A percentile compares a stretch with the other conserved stretches of the same genome.
Conservation (phyloP, 2,888 invertebrate species). For the Ptilodon capucinus region DNA sequence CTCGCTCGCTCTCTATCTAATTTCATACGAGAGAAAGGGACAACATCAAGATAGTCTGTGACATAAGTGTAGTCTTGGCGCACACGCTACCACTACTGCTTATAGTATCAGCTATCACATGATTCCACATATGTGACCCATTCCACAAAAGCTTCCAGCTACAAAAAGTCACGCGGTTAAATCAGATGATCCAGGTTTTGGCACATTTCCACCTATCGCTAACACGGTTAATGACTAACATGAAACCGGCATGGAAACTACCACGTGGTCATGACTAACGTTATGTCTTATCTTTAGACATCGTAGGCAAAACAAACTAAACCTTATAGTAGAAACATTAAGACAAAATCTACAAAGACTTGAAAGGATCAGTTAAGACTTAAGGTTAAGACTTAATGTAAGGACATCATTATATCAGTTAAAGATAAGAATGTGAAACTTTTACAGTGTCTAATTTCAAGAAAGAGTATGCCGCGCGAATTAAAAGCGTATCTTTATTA, state of each 20-base stretch:
- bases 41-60: too few species aligned
- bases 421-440: neutral
- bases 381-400: conserved; percentile 14
- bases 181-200: conserved; percentile 58
- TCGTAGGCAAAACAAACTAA: neutral
- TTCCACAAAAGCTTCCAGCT: conserved; percentile 4
- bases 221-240: conserved; percentile 14
- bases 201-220: conserved; percentile 50
- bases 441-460: neutral
- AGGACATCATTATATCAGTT: conserved; percentile 20
- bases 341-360: conserved; percentile 3
- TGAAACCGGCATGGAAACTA: conserved; percentile 6
- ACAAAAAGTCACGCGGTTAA: conserved; percentile 50
- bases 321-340: neutral
- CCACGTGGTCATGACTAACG: conserved; percentile 19
- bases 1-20: too few species aligned
- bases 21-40: too few species aligned
- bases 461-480: conserved; percentile 1
- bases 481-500: conserved; percentile 20
- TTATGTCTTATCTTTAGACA: neutral
- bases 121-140: neutral
- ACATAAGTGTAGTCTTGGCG: too few species aligned
- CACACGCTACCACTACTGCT: too few species aligned
- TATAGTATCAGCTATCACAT: neutral
- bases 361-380: conserved; percentile 29